phyloP scores from a whole-genome alignment of 2,113 vertebrate species.

The Naja naja region DNA sequence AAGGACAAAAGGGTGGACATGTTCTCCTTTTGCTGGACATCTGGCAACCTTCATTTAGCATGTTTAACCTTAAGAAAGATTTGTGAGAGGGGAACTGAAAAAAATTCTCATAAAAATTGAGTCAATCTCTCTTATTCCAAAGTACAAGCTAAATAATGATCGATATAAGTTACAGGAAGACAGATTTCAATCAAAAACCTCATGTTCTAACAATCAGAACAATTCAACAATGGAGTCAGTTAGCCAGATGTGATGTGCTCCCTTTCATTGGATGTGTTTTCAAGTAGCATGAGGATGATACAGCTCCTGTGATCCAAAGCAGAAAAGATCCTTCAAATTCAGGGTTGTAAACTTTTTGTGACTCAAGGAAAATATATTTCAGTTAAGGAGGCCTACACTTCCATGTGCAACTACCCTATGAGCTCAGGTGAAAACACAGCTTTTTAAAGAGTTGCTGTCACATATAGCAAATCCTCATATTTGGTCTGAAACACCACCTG shows the following conservation, averaged over 20 bases:
- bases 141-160: not conserved
- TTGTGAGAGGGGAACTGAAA: not conserved
- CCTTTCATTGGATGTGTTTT: not conserved
- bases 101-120: not conserved
- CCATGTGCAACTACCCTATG: not conserved
- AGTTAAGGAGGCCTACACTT: not conserved
- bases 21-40: not conserved
- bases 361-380: not conserved
- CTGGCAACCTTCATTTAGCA: not conserved
- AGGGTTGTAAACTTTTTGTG: not conserved
- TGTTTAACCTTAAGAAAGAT: not conserved
- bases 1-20: not conserved
- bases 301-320: not conserved
- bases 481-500: not conserved
- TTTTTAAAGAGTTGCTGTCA: not conserved
- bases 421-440: not conserved
- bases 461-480: not conserved
- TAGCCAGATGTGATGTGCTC: not conserved
- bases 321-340: not conserved
- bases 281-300: not conserved
- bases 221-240: not conserved
- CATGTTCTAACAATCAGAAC: not conserved
- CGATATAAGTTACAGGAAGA: not conserved
- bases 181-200: not conserved
- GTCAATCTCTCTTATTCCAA: not conserved